Base-by-base conservation (phyloP, 2,797 vertebrate genomes). In the Scarus forsteni region DNA sequence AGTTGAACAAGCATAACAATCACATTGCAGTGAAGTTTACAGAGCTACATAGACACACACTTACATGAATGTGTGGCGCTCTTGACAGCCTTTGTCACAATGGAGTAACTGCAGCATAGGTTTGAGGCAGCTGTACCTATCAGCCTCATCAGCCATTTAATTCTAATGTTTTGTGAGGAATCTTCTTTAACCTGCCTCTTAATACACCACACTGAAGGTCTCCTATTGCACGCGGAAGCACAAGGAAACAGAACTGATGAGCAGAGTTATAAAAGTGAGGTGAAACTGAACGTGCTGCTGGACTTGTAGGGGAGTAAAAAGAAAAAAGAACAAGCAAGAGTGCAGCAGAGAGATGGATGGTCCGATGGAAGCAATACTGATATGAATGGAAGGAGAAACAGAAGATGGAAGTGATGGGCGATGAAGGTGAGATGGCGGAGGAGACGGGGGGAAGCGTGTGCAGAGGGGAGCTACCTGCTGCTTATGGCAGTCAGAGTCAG, bases 401-500 rank as follows among this genome's bases (percentile, higher is more conserved):
- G 54, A 65, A 64, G 89, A 87, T 85, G 80, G 86, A 81, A 78
- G 85, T 57, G 71, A 80, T 64, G 60, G 38, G 77, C 84, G 78
- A 81, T 79, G 84, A 76, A 84, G 78, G 81, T 53, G 80, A 77
- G 84, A 71, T 56, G 77, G 81, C 71, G 70, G 77, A 66, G 51
- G 83, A 81, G 75, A 81, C 55, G 43, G 70, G 85, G 80, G 80
- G 77, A 65, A 73, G 78, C 58, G 80, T 72, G 75, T 79, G 84
- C 73, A 64, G 79, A 75, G 81, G 78, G 85, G 69, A 82, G 88
- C 88, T 92, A 91, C 91, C 89, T 93, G 89, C 90, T 90, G 92
- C 89, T 93, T 89, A 92, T 92, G 91, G 88, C 84, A 89, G 85
- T 85, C 83, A 79, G 86, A 93, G 89, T 90, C 96, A 96, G 95